Percentiles rank a stretch among this genome's conserved stretches.
Evolutionary conservation across 2,797 vertebrate species (phyloP).

Genomic region (Gorsachius magnificus): DNA sequence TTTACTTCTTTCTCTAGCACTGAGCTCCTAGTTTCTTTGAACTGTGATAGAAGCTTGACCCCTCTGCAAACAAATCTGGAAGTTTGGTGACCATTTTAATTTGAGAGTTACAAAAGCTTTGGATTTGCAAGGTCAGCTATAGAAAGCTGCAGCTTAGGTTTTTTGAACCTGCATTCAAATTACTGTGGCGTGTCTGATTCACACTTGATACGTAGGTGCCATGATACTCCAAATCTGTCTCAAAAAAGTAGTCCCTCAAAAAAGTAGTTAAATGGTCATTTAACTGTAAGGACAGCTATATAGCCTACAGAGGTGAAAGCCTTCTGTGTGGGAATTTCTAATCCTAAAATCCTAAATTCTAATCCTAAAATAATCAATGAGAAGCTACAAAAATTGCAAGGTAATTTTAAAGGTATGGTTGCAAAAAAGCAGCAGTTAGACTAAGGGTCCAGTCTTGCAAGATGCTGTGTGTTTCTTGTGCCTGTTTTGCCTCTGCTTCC

Average conservation of each 20-base stretch:
- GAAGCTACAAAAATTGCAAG: background rate
- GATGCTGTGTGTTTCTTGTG: background rate
- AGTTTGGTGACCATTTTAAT: background rate
- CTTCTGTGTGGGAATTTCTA: background rate
- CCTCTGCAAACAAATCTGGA: background rate
- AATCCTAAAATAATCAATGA: background rate
- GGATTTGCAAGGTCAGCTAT: background rate
- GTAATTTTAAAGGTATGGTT: background rate
- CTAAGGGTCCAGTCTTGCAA: background rate
- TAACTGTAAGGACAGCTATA: background rate
- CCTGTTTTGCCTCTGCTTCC: background rate
- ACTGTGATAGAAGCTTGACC: background rate
- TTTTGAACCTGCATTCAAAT: background rate
- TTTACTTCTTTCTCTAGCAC: background rate
- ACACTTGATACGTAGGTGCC: background rate
- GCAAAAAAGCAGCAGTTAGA: background rate
- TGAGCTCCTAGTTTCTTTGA: background rate
- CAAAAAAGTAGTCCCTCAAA: background rate
- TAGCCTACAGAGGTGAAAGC: background rate
- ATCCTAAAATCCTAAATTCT: background rate
- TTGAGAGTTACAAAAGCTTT: background rate
- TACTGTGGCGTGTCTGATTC: background rate
- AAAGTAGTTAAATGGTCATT: background rate
- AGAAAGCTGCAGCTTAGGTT: background rate
- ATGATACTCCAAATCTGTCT: background rate